A percentile compares a stretch with the other conserved stretches of the same genome.
Conservation (phyloP, 2,797 vertebrate genomes). For the Nyctalus aviator region DNA sequence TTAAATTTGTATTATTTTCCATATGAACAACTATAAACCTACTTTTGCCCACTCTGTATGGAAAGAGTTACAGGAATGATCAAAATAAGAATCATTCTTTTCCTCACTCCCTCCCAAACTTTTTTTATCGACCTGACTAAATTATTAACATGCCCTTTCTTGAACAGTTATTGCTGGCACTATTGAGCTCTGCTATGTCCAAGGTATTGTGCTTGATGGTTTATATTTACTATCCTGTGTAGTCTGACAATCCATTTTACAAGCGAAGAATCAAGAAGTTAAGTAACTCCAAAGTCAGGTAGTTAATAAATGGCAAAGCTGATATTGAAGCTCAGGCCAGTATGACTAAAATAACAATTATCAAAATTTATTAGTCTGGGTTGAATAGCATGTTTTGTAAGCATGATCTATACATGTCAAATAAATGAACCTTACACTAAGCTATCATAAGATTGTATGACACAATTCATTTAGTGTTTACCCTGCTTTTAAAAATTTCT, state of each 20-base stretch:
- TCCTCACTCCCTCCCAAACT: background rate
- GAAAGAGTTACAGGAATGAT: background rate
- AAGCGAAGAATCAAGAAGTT: conserved; percentile 26
- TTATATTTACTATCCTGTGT: conserved; percentile 23
- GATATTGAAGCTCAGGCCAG: background rate
- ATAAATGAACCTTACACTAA: background rate
- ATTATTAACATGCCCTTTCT: background rate
- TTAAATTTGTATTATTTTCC: background rate
- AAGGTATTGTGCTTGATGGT: background rate
- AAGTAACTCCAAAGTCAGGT: conserved; percentile 15
- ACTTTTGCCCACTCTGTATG: background rate
- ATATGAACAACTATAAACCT: background rate
- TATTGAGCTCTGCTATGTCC: background rate
- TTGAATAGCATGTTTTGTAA: conserved; percentile 41
- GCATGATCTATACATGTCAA: background rate
- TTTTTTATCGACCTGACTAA: conserved; percentile 49
- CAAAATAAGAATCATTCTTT: conserved; percentile 42
- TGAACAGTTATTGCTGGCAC: background rate
- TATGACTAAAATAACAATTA: background rate
- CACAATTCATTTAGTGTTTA: conserved; percentile 45
- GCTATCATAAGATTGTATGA: background rate
- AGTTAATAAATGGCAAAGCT: conserved; percentile 32
- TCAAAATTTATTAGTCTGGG: background rate
- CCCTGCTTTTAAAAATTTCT: conserved; percentile 49
- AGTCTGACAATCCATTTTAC: conserved; percentile 33